Evolutionary conservation across 2,888 invertebrate genomes (phyloP), one percentile per base, ranked within the genome.

Genomic region (Pediacus dermestoides): DNA sequence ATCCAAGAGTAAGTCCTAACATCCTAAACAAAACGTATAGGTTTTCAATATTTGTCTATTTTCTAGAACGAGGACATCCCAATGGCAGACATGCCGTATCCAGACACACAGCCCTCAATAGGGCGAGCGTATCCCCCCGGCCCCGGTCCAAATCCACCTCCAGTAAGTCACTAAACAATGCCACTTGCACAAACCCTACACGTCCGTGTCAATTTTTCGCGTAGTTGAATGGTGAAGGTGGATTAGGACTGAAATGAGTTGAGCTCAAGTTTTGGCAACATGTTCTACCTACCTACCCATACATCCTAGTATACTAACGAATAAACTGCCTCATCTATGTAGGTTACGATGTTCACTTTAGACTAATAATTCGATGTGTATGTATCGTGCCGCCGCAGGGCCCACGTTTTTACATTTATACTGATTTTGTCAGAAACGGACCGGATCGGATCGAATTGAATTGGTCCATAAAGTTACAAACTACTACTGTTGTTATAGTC

Each of bases 41-140:
- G 21, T 26, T 7, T 9, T 7, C 10, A 26, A 26, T 26, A 11
- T 26, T 26, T 9, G 7, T 7, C 10, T 26, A 11, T 26, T 36
- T 16, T 32, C 39, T 74, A 83, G 82, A 81, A 76, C 69, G 85
- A 85, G 73, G 84, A 85, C 65, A 80, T 83, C 61, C 81, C 82
- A 41, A 74, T 83, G 70, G 78, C 82, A 65, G 84, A 85, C 65
- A 80, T 78, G 74, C 81, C 81, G 63, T 83, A 81, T 67, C 81
- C 81, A 49, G 83, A 82, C 54, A 76, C 64, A 42, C 67, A 67
- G 50, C 63, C 67, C 48, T 60, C 67, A 16, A 59, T 68, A 45
- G 68, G 68, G 39, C 63, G 70, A 50, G 57, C 68, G 32, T 70
- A 70, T 52, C 66, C 68, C 44, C 60, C 69, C 43, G 68, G 68